These are phyloP conservation scores for Elgonia sp. DNA, from an alignment of 2,888 invertebrate genomes.

Conservation along the genomic window DNA sequence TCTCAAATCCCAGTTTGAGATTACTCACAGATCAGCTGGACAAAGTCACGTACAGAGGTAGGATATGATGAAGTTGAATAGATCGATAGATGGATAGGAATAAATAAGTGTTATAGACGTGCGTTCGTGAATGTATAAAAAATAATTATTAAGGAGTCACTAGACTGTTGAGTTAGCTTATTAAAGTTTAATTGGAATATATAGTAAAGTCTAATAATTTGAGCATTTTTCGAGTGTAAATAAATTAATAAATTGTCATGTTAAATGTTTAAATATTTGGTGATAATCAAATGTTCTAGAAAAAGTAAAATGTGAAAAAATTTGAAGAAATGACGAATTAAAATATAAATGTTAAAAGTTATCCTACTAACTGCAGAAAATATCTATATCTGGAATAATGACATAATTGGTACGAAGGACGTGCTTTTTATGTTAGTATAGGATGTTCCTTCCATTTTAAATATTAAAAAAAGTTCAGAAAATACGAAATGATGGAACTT, in stretches of 20 bases:
- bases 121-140: constrained; percentile 45
- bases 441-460: no score
- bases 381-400: constrained; percentile 53
- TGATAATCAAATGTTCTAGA: no score
- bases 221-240: not conserved
- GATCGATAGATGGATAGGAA: constrained; percentile 54
- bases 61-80: constrained; percentile 83
- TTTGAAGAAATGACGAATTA: no score
- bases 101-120: constrained; percentile 52
- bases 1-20: constrained; percentile 96
- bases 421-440: constrained; percentile 17
- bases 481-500: no score
- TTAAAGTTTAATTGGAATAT: constrained; percentile 32
- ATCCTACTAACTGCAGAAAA: constrained; percentile 10
- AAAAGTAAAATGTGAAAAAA: constrained; percentile 1
- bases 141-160: constrained; percentile 3
- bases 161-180: not conserved
- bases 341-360: constrained; percentile 22
- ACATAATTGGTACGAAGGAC: constrained; percentile 48
- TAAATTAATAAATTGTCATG: not conserved
- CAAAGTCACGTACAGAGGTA: constrained; percentile 96
- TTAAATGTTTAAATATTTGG: no score
- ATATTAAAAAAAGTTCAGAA: constrained; percentile 30
- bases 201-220: constrained; percentile 12
- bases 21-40: constrained; percentile 97